Base-by-base conservation (phyloP, 2,113 vertebrate genomes). In the Cairina moschata region DNA sequence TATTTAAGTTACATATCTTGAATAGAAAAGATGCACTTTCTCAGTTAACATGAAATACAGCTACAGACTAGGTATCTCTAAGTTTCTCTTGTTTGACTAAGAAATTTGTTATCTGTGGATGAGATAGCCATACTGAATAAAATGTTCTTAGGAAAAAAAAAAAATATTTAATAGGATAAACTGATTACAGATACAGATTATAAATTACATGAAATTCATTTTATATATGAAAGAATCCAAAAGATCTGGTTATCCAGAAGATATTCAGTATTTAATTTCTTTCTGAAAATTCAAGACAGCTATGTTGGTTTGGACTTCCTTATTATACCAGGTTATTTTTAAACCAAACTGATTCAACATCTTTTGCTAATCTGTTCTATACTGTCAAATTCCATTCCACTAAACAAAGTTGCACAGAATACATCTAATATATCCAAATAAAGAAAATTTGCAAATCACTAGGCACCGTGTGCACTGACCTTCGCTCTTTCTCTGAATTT, bases 401-500 rank as follows among this genome's bases (percentile, higher is more conserved):
- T 91, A 92, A 82, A 38, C 8, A 56, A 59, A 86, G 13, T 87
- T 94, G 55, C 54, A 60, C 26, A 95, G 85, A 97, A 95, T 62
- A 73, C 34, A 93, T 95, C 96, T 88, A 95, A 95, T 91, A 84
- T 76, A 84, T 46, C 69, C 75, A 95, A 92, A 94, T 74, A 95
- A 89, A 91, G 83, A 88, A 97, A 94, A 96, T 95, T 54, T 94
- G 93, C 91, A 97, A 96, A 96, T 91, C 94, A 94, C 59, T 69
- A 91, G 76, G 62, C 82, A 96, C 79, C 83, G 71, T 83, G 77
- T 85, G 79, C 77, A 54, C 1, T 97, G 97, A 98, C 98, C 97
- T 98, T 96, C 2, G 73, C 85, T 97, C 97, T 93, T 97, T 83
- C 93, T 95, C 82, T 78, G 92, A 95, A 94, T 97, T 86, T 93